Base-by-base conservation (phyloP, 2,797 vertebrate genomes). In the Coilia nasus region DNA sequence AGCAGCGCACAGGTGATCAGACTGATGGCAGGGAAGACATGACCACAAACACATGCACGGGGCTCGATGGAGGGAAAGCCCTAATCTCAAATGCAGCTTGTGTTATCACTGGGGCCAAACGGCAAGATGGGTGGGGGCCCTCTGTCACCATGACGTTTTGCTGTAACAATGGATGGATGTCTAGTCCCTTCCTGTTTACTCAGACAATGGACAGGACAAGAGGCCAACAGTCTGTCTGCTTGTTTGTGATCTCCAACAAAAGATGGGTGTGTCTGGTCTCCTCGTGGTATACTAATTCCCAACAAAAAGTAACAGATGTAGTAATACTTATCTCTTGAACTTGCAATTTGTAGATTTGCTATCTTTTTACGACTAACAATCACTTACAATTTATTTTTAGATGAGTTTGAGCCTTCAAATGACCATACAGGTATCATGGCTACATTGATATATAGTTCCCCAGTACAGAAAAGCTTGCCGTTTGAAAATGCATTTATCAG, bases 141-240 rank as follows among this genome's bases (percentile, higher is more conserved):
- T 35, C 67, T 41, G 67, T 75, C 67, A 75, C 3, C 12, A 64
- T 64, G 60, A 75, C 31, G 17, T 15, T 41, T 75, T 41, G 28
- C 28, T 67, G 19, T 21, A 28, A 31, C 25, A 67, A 28, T 3
- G 62, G 25, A 15, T 35, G 3, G 28, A 15, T 71, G 25, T 17
- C 14, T 17, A 75, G 67, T 35, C 23, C 12, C 67, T 75, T 75
- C 31, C 67, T 75, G 28, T 75, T 75, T 75, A 75, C 67, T 75
- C 12, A 28, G 10, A 67, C 62, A 67, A 67, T 28, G 25, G 2
- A 67, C 2, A 28, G 5, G 23, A 67, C 25, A 67, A 41, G 14
- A 75, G 15, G 17, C 28, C 31, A 35, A 14, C 67, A 17, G 67
- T 23, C 60, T 17, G 25, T 62, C 60, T 25, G 21, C 10, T 23